A percentile compares a stretch with the other conserved stretches of the same genome.
Evolutionary conservation across 2,797 vertebrate genomes (phyloP).

Genomic region (Rousettus madagascariensis): DNA sequence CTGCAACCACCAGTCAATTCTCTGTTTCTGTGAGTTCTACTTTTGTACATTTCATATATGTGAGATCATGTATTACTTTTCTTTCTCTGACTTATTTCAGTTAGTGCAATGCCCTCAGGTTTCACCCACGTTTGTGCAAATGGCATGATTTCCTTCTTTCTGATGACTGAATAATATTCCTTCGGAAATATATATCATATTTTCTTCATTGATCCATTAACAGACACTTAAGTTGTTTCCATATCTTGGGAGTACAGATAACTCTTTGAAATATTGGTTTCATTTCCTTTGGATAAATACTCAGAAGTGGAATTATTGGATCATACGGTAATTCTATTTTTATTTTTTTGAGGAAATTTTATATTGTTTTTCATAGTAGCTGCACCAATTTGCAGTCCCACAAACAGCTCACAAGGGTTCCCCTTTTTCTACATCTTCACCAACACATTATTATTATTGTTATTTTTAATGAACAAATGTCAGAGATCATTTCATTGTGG

Average conservation of each 20-base stretch:
- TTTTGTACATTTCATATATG: neutral
- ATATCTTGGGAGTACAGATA: neutral
- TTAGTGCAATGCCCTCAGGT: neutral
- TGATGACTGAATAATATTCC: neutral
- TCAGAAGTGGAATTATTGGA: neutral
- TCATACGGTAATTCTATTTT: neutral
- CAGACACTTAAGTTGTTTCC: neutral
- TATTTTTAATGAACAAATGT: neutral
- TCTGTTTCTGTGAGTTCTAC: neutral
- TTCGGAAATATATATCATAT: neutral
- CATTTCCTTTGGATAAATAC: neutral
- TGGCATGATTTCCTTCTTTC: neutral
- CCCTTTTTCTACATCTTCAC: neutral
- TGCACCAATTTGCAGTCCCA: neutral
- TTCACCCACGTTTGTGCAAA: neutral
- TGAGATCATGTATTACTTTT: neutral
- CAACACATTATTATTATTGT: neutral
- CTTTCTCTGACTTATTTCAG: neutral
- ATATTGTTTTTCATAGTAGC: neutral
- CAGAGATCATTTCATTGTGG: neutral
- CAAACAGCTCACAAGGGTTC: neutral
- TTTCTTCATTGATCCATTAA: neutral
- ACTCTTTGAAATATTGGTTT: neutral
- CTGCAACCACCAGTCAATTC: neutral
- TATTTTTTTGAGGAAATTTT: neutral